phyloP scores from a whole-genome alignment of 2,797 vertebrate species.

The Bovichtus variegatus region DNA sequence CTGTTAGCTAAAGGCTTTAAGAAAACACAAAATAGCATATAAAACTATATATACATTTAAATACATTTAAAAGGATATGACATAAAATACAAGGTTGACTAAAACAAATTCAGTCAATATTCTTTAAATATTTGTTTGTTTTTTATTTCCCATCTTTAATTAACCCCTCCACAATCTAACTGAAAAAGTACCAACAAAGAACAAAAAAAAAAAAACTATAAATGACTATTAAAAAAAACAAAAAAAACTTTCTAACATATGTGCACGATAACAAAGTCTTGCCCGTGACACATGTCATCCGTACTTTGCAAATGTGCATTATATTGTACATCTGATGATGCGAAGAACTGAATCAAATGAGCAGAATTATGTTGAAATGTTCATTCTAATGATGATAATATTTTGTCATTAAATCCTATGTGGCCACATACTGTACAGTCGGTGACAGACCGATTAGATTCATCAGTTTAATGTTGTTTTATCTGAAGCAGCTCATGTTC shows the following conservation, averaged over 20 bases:
- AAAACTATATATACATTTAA: not conserved
- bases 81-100: not conserved
- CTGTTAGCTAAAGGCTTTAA: not conserved
- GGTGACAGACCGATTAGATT: constrained; percentile 17
- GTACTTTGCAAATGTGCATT: not conserved
- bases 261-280: not conserved
- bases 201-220: not conserved
- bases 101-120: too few species aligned
- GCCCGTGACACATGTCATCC: not conserved
- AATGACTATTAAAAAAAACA: too few species aligned
- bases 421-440: constrained; percentile 28
- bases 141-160: not conserved
- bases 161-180: not conserved
- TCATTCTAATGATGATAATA: constrained; percentile 16
- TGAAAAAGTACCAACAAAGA: not conserved
- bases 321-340: not conserved
- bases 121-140: not conserved
- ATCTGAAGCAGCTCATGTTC: constrained; percentile 23
- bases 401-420: not conserved
- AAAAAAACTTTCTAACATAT: not conserved
- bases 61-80: not conserved
- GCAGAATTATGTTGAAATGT: not conserved
- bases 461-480: constrained; percentile 15
- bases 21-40: not conserved
- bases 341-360: not conserved